Base-by-base conservation (phyloP, 2,113 vertebrate genomes). In the Grus americana region DNA sequence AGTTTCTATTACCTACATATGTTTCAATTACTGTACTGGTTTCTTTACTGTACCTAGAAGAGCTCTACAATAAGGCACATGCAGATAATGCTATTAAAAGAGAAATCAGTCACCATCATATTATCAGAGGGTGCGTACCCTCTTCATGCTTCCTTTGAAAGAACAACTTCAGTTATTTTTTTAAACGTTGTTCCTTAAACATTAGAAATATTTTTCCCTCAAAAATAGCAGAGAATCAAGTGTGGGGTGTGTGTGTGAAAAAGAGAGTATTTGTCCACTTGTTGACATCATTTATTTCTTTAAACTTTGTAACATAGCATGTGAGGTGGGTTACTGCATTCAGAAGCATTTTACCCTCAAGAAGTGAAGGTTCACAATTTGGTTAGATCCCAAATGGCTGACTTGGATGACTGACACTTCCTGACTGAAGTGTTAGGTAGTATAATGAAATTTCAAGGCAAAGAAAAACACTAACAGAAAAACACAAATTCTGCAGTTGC, bases 151-250 rank as follows among this genome's bases (percentile, higher is more conserved):
- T 93, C 67, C 78, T 91, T 96, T 90, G 81, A 75, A 95, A 89
- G 23, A 72, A 55, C 36, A 75, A 70, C 42, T 58, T 78, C 70
- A 73, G 42, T 57, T 49, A 12, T 71, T 90, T 90, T 96, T 92
- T 88, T 5, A 24, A 88, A 78, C 6, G 11, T 44, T 76, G 9
- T 49, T 90, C 22, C 22, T 95, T 73, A 62, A 93, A 61, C 46
- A 50, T 94, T 82, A 85, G 47, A 97, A 95, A 90, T 92, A 96
- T 74, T 88, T 73, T 86, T 96, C 90, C n/a, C 66, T 32, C 29
- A 89, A 96, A 87, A 79, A 44, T 7, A 68, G 40, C 34, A 38
- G 73, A 63, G 34, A 95, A 90, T 88, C 36, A 74, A 93, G 54
- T 15, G 3, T 6, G 40, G n/a, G 12, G 62, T 24, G 24, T 81